phyloP scores from a whole-genome alignment of 2,113 vertebrate genomes.

The Scophthalmus maximus region DNA sequence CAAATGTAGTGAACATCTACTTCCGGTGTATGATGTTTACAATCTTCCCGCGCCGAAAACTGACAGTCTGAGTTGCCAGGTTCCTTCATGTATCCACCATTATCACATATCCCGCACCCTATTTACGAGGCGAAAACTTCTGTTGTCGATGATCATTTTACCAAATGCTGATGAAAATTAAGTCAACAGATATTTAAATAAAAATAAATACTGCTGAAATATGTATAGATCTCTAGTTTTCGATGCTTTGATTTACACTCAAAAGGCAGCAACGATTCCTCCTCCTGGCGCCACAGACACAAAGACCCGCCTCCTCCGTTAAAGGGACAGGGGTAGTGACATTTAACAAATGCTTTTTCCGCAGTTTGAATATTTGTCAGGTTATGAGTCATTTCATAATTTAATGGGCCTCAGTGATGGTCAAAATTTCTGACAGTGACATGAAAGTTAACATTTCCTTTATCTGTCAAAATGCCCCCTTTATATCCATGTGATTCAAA shows the following conservation, averaged over 20 bases:
- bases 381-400: not conserved
- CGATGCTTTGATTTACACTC: too few species aligned
- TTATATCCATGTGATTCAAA: not conserved
- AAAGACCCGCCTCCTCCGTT: not conserved
- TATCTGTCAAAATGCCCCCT: not conserved
- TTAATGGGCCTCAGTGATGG: not conserved
- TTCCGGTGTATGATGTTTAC: conserved; percentile 47
- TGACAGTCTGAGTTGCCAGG: conserved; percentile 54
- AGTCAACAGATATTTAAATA: too few species aligned
- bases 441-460: not conserved
- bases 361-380: too few species aligned
- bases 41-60: conserved; percentile 72
- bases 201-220: too few species aligned
- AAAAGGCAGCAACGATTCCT: too few species aligned
- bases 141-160: not conserved
- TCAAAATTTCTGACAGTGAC: not conserved
- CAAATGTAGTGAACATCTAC: not conserved
- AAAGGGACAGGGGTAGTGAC: not conserved
- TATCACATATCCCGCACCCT: not conserved
- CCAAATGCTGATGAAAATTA: not conserved
- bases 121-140: accelerated
- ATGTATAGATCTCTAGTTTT: too few species aligned
- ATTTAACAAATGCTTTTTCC: too few species aligned
- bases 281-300: too few species aligned
- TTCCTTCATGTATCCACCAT: conserved; percentile 14